These are phyloP conservation scores for Whitmania pigra DNA, from an alignment of 1,140 invertebrate genomes.

Conservation along the genomic window DNA sequence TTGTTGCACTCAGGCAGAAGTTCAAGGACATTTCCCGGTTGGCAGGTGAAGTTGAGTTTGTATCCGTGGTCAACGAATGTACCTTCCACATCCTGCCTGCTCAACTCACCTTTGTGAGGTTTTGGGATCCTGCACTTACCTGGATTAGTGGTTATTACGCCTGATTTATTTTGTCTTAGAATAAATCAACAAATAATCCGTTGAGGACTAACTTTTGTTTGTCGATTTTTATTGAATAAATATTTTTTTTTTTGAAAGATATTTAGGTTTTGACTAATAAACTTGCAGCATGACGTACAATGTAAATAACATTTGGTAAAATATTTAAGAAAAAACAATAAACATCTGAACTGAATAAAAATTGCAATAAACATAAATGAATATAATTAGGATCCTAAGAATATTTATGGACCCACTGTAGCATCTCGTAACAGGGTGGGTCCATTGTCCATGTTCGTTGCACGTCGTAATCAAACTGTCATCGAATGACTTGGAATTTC, in stretches of 20 bases:
- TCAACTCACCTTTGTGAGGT: conserved; percentile 15
- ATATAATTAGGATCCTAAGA: too few species aligned
- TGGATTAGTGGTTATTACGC: conserved; percentile 10
- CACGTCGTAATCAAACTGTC: conserved; percentile 63
- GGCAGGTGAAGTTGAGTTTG: conserved; percentile 19
- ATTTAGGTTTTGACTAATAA: too few species aligned
- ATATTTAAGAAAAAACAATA: too few species aligned
- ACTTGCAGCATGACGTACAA: too few species aligned
- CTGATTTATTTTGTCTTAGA: too few species aligned
- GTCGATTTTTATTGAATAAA: too few species aligned
- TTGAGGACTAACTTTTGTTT: too few species aligned
- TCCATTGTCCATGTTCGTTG: conserved; percentile 80
- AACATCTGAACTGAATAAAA: too few species aligned
- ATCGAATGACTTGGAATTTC: conserved; percentile 76
- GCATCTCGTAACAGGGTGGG: conserved; percentile 76
- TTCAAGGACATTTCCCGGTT: conserved; percentile 11
- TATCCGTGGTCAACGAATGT: conserved; percentile 18
- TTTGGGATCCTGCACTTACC: conserved; percentile 20
- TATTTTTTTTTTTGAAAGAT: too few species aligned
- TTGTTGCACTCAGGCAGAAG: conserved; percentile 59
- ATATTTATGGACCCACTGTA: conserved; percentile 45
- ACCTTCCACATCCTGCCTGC: background rate
- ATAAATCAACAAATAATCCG: too few species aligned
- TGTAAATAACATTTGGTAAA: too few species aligned
- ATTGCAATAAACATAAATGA: too few species aligned